A percentile compares a stretch with the other conserved stretches of the same genome.
phyloP scores from a whole-genome alignment of 2,113 vertebrate species.

The Pedetes capensis region DNA sequence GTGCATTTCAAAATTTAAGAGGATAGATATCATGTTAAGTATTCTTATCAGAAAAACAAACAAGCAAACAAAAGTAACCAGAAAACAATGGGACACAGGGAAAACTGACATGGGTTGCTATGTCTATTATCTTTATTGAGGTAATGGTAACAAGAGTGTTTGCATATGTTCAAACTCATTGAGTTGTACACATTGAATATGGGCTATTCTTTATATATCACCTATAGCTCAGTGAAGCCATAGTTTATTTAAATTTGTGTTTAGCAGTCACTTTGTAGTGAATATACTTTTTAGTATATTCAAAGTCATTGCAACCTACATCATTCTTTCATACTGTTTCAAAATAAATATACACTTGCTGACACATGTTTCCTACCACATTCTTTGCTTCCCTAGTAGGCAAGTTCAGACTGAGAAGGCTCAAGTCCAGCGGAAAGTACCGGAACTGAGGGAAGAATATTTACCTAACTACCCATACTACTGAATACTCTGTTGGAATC shows the following conservation, averaged over 20 bases:
- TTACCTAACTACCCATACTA: slow-evolving; percentile 65
- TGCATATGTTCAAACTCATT: not conserved
- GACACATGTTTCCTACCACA: slow-evolving; percentile 39
- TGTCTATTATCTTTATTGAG: not conserved
- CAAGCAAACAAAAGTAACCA: not conserved
- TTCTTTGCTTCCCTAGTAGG: slow-evolving; percentile 43
- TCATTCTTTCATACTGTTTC: slow-evolving; percentile 11
- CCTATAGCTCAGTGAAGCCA: not conserved
- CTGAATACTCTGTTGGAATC: slow-evolving; percentile 71
- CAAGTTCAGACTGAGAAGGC: slow-evolving; percentile 74
- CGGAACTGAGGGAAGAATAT: slow-evolving; percentile 58
- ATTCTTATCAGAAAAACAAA: not conserved
- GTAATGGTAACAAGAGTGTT: not conserved
- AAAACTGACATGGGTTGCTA: not conserved
- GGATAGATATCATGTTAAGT: not conserved
- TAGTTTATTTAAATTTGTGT: slow-evolving; percentile 2
- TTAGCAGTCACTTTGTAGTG: not conserved
- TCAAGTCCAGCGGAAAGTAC: slow-evolving; percentile 73
- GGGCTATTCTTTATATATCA: not conserved
- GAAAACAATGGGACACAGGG: not conserved
- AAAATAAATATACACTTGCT: slow-evolving; percentile 38
- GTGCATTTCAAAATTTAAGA: not conserved
- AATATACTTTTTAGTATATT: not conserved
- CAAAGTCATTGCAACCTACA: not conserved
- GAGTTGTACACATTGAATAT: not conserved